These are phyloP conservation scores for Aratinga solstitialis DNA, from an alignment of 2,797 vertebrate genomes.

Conservation along the genomic window DNA sequence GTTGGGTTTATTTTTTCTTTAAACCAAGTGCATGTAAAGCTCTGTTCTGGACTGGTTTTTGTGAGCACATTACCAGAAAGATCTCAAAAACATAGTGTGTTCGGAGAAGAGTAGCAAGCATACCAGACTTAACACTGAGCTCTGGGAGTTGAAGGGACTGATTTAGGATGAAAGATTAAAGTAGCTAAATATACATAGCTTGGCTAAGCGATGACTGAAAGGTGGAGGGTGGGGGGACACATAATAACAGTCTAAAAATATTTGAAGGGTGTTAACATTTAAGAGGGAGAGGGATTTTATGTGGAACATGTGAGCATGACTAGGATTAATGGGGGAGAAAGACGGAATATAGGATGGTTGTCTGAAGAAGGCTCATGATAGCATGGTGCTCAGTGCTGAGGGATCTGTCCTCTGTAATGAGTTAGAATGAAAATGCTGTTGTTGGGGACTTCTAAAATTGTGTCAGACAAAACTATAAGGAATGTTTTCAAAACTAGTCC, in stretches of 20 bases:
- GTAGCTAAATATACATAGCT: conserved; percentile 56
- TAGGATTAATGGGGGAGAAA: conserved; percentile 47
- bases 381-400: not conserved
- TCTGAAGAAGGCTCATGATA: not conserved
- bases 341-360: conserved; percentile 20
- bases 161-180: conserved; percentile 67
- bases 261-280: conserved; percentile 70
- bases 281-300: conserved; percentile 64
- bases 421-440: not conserved
- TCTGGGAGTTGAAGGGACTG: conserved; percentile 32
- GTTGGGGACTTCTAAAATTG: not conserved
- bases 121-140: conserved; percentile 26
- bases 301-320: conserved; percentile 63
- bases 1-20: not conserved
- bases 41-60: not conserved
- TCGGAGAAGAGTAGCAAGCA: conserved; percentile 30
- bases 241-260: conserved; percentile 72
- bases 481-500: not conserved
- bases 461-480: not conserved
- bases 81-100: conserved; percentile 21
- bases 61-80: not conserved
- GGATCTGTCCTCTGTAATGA: not conserved
- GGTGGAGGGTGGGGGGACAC: conserved; percentile 47
- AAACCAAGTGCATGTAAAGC: not conserved
- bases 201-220: conserved; percentile 67